These are phyloP conservation scores for Styela plicata DNA, from an alignment of 23 tunicate species.

Conservation along the genomic window DNA sequence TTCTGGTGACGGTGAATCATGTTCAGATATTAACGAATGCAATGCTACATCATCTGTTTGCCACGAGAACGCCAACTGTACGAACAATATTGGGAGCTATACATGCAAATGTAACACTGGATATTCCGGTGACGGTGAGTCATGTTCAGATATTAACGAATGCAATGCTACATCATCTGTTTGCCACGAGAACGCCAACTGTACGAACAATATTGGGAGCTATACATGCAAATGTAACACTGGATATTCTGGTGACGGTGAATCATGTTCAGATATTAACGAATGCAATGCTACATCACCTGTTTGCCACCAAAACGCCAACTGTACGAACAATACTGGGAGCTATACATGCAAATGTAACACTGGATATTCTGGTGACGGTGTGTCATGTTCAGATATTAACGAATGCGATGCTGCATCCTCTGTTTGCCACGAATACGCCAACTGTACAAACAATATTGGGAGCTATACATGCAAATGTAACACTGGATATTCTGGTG, in stretches of 20 bases:
- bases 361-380: background rate
- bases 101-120: background rate
- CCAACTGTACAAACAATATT: background rate
- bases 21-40: background rate
- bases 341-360: background rate
- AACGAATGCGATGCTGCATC: background rate
- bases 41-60: background rate
- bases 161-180: background rate
- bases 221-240: background rate
- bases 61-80: background rate
- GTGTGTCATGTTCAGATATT: background rate
- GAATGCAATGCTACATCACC: background rate
- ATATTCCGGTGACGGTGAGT: background rate
- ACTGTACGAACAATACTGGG: background rate
- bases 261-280: background rate
- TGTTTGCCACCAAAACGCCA: background rate
- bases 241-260: background rate
- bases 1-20: constrained; percentile 19
- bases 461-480: background rate
- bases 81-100: background rate
- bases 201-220: background rate
- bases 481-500: background rate
- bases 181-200: background rate
- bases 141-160: background rate
- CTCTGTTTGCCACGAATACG: background rate